Conservation (phyloP, 2,113 vertebrate species). For the Buteo buteo region DNA sequence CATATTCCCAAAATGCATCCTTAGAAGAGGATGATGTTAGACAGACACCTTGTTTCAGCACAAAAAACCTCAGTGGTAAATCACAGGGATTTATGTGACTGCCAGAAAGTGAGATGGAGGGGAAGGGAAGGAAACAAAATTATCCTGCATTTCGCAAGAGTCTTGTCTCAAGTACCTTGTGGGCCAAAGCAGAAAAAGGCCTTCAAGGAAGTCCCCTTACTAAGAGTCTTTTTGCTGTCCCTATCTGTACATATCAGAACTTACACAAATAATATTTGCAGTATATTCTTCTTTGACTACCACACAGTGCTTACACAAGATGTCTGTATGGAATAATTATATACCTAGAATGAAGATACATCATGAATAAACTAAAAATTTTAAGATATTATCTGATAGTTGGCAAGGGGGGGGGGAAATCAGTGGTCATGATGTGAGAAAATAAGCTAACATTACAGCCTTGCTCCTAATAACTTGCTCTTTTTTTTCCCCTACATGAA, state of each 20-base stretch:
- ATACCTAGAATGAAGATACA: neutral
- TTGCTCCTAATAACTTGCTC: neutral
- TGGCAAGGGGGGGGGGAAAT: neutral
- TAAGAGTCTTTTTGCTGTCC: constrained; percentile 28
- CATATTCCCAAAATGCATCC: neutral
- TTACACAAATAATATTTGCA: neutral
- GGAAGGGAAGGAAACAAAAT: neutral
- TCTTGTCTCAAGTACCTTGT: neutral
- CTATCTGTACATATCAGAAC: constrained; percentile 18
- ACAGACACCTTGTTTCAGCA: neutral
- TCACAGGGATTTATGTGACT: neutral
- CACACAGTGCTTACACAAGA: neutral
- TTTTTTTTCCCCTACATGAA: neutral
- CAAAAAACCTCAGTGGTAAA: neutral
- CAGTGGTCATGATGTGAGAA: neutral
- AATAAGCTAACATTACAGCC: neutral
- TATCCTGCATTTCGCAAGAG: neutral
- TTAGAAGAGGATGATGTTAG: neutral
- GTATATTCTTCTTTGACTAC: neutral
- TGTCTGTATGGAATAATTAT: neutral
- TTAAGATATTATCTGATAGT: neutral
- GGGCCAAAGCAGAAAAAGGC: neutral
- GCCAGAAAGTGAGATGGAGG: neutral
- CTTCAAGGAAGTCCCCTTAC: neutral
- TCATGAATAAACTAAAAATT: neutral